Conservation (phyloP, 2,797 vertebrate species). For the Gymnoscopelus braueri region DNA sequence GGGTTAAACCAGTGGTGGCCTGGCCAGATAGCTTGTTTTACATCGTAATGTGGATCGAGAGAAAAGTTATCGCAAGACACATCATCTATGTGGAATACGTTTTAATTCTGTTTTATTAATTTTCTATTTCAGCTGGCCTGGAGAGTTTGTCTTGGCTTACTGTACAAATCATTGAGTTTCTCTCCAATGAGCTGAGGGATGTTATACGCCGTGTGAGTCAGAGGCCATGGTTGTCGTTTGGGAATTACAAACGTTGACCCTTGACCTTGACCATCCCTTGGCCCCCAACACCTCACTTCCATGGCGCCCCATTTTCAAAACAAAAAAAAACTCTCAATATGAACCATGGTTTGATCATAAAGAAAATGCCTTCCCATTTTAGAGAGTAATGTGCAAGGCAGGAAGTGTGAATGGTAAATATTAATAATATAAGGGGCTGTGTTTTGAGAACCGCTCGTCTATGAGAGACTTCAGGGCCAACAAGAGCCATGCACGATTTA, state of each 20-base stretch:
- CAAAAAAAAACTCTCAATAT: slow-evolving; percentile 50
- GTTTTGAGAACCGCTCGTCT: slow-evolving; percentile 69
- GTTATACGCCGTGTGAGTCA: slow-evolving; percentile 14
- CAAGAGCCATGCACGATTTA: slow-evolving; percentile 65
- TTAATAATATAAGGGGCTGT: slow-evolving; percentile 72
- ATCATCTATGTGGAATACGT: slow-evolving; percentile 2
- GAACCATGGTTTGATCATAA: slow-evolving; percentile 47
- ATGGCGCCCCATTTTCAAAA: slow-evolving; percentile 58
- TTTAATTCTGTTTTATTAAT: neutral
- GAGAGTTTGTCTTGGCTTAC: slow-evolving; percentile 2
- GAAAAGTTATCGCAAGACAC: slow-evolving; percentile 24
- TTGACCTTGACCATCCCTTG: slow-evolving; percentile 6
- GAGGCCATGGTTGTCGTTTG: slow-evolving; percentile 39
- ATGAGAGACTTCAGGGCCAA: slow-evolving; percentile 44
- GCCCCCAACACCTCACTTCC: neutral
- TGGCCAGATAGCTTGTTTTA: slow-evolving; percentile 32
- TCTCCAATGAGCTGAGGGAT: neutral
- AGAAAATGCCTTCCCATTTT: slow-evolving; percentile 70
- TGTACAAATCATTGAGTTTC: neutral
- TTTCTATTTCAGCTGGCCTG: neutral
- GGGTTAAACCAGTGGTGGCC: slow-evolving; percentile 25
- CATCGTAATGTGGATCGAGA: slow-evolving; percentile 19
- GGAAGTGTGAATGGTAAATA: slow-evolving; percentile 79
- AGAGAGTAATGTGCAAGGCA: slow-evolving; percentile 69
- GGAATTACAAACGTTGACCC: slow-evolving; percentile 46